phyloP scores from a whole-genome alignment of 2,888 invertebrate species.

The Silvanus unidentatus region DNA sequence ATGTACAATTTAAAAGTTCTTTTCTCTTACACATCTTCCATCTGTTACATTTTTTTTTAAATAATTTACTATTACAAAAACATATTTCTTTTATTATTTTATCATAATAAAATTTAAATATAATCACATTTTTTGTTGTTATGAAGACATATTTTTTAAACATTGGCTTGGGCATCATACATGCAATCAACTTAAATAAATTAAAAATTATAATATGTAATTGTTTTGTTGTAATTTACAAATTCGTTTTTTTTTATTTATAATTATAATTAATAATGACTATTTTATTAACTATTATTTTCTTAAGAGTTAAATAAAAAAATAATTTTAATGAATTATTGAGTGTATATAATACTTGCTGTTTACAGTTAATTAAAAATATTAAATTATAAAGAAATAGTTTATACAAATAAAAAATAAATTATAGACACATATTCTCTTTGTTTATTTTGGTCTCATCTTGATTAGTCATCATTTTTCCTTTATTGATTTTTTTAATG shows the following conservation, averaged over 20 bases:
- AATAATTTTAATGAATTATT: conserved; percentile 1
- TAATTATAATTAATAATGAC: conserved; percentile 1
- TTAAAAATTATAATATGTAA: not conserved
- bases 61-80: conserved; percentile 30
- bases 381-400: conserved; percentile 12
- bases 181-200: conserved; percentile 33
- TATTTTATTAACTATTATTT: not conserved
- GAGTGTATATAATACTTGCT: not conserved
- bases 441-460: too few species aligned
- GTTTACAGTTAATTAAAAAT: conserved; percentile 10
- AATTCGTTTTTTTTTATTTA: not conserved
- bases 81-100: conserved; percentile 43
- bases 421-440: conserved; percentile 1
- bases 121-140: conserved; percentile 48
- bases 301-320: conserved; percentile 5
- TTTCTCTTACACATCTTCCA: conserved; percentile 3
- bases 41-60: conserved; percentile 1
- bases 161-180: conserved; percentile 39
- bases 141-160: conserved; percentile 40
- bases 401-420: not conserved
- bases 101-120: conserved; percentile 46
- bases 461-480: too few species aligned
- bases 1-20: conserved; percentile 16
- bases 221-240: not conserved
- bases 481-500: too few species aligned